Evolutionary conservation across 2,888 invertebrate genomes (phyloP), one percentile per base, ranked within the genome.

Genomic region (Marasmarcha lunaedactyla): DNA sequence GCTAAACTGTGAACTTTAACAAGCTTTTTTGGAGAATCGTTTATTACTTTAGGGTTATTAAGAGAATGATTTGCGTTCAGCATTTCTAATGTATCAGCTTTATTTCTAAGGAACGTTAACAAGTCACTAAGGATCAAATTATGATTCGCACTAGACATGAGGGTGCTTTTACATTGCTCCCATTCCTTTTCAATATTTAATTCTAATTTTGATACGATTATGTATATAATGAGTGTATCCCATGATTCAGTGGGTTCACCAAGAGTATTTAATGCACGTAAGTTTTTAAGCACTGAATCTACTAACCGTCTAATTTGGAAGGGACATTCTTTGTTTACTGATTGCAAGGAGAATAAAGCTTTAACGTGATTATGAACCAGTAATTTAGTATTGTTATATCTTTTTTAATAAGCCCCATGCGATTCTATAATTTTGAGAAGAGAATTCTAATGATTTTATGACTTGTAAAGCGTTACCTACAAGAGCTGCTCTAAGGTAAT

Each of bases 141-240:
- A 7, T 26, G 14, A 37, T 30, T 27, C 12, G 10, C 9, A 27
- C 9, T 14, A 13, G 34, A 5, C 12, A 34, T n/a, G n/a, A n/a
- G n/a, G n/a, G n/a, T 14, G 34, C 13, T 27, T 27, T 26, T 37
- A 25, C 12, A n/a, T 37, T 27, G 4, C 37, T 50, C 47, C 48
- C 51, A 50, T 37, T 44, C 44, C 2, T 35, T 37, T 11, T 27
- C 37, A 1, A 49, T 48, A 12, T 15, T 26, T 2, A 13, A 10
- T 37, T 51, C 51, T 2, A 51, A 36, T 38, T 50, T 51, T 5
- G 36, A 37, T 1, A 38, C 36, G 10, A 48, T 41, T n/a, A 49
- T 26, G 14, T 44, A 43, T 25, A 49, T 46, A 4, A 49, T 35
- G 10, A 48, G 35, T 15, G 38, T 41, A 34, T 46, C 48, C 47